Conservation (phyloP, 2,113 vertebrate species). For the Ictidomys tridecemlineatus region DNA sequence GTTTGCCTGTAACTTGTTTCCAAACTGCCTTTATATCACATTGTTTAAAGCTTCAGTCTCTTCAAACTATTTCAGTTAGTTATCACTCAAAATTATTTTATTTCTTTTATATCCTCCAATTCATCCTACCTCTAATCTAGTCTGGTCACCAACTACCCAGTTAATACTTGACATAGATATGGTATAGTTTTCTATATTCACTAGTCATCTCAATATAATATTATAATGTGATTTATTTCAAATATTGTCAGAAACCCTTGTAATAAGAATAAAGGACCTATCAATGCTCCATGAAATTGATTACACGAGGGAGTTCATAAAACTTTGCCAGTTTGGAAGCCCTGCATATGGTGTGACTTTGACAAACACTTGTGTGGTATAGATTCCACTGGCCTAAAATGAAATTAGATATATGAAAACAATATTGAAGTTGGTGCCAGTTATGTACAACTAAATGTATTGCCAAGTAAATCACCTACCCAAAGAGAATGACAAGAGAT, state of each 20-base stretch:
- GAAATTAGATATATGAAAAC: not conserved
- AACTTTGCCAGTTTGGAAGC: not conserved
- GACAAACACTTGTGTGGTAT: not conserved
- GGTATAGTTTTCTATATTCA: not conserved
- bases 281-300: slow-evolving; percentile 1
- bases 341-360: not conserved
- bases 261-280: slow-evolving; percentile 33
- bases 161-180: not conserved
- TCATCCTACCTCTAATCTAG: not conserved
- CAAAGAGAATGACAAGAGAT: not conserved
- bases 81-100: not conserved
- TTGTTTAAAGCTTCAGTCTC: not conserved
- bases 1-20: not conserved
- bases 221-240: not conserved
- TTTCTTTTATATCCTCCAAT: not conserved
- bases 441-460: not conserved
- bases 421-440: slow-evolving; percentile 25
- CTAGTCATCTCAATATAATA: not conserved
- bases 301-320: not conserved
- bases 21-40: not conserved
- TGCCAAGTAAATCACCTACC: slow-evolving; percentile 51
- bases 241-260: slow-evolving; percentile 26
- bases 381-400: not conserved
- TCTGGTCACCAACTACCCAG: not conserved
- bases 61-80: slow-evolving; percentile 16